Evolutionary conservation across 2,888 invertebrate genomes (phyloP).

Genomic region (Eilema depressum): DNA sequence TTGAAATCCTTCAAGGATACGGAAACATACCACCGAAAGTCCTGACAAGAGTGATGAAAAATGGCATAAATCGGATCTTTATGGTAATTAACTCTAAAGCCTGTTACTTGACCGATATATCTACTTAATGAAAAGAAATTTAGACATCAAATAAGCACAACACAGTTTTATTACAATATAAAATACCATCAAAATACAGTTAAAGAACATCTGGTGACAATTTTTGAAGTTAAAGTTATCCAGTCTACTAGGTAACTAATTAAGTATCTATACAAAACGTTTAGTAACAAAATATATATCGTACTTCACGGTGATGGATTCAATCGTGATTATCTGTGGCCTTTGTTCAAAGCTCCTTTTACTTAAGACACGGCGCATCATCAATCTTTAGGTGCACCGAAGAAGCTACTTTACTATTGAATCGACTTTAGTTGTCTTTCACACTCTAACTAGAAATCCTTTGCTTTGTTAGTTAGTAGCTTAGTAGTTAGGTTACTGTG

Average conservation of each 20-base stretch:
- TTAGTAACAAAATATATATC: constrained; percentile 11
- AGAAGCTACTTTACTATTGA: neutral
- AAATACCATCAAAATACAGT: too few relatives aligned
- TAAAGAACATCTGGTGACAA: too few relatives aligned
- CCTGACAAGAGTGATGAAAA: too few relatives aligned
- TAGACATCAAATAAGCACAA: too few relatives aligned
- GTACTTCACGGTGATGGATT: constrained; percentile 16
- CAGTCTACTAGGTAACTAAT: neutral
- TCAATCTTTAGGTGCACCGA: constrained; percentile 10
- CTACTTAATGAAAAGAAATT: too few relatives aligned
- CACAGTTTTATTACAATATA: too few relatives aligned
- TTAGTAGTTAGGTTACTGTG: neutral
- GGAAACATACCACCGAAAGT: too few relatives aligned
- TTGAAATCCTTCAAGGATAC: too few relatives aligned
- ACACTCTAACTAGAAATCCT: neutral
- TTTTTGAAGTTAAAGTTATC: too few relatives aligned
- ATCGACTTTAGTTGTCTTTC: neutral
- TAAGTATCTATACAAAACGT: neutral
- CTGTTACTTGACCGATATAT: too few relatives aligned
- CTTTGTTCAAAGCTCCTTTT: constrained; percentile 15
- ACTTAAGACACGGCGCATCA: neutral
- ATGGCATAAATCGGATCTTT: too few relatives aligned
- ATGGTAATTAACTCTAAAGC: too few relatives aligned
- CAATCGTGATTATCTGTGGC: constrained; percentile 18
- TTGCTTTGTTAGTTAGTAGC: neutral